A percentile compares a stretch with the other conserved stretches of the same genome.
phyloP scores from a whole-genome alignment of 1,140 invertebrate species.

The Neoseiulus cucumeris region DNA sequence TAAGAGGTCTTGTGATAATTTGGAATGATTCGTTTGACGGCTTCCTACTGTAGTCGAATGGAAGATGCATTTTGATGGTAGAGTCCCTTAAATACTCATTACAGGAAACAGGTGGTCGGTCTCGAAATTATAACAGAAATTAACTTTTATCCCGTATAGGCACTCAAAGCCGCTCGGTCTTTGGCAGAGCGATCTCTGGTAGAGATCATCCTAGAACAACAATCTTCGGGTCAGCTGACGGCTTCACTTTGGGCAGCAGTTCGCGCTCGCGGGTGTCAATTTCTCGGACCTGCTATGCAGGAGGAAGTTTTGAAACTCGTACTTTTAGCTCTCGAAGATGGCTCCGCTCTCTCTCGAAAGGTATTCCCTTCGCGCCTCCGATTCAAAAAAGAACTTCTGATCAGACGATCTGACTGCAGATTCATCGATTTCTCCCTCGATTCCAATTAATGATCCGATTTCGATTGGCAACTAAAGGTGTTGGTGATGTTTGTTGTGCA shows the following conservation, averaged over 20 bases:
- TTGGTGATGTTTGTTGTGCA: slow-evolving; percentile 97
- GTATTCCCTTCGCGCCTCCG: no score
- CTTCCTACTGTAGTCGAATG: no score
- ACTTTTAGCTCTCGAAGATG: slow-evolving; percentile 78
- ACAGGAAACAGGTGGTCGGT: no score
- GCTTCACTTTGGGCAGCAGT: slow-evolving; percentile 93
- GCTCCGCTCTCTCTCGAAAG: slow-evolving; percentile 86
- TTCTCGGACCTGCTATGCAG: slow-evolving; percentile 98
- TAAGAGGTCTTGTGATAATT: no score
- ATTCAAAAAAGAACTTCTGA: no score
- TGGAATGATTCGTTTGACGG: no score
- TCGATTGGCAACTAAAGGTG: no score
- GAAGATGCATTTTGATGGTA: no score
- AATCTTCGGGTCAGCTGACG: slow-evolving; percentile 75
- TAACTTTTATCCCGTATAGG: background rate
- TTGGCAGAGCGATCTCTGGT: slow-evolving; percentile 83
- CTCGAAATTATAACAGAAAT: background rate
- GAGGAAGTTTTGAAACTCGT: slow-evolving; percentile 91
- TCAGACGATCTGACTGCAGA: no score
- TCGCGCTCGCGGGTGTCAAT: slow-evolving; percentile 85
- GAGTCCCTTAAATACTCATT: no score
- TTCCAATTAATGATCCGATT: no score
- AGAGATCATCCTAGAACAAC: slow-evolving; percentile 80
- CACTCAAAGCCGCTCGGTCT: slow-evolving; percentile 55
- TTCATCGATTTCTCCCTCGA: no score